Conservation (phyloP, 2,888 invertebrate species). For the Spodoptera picta region DNA sequence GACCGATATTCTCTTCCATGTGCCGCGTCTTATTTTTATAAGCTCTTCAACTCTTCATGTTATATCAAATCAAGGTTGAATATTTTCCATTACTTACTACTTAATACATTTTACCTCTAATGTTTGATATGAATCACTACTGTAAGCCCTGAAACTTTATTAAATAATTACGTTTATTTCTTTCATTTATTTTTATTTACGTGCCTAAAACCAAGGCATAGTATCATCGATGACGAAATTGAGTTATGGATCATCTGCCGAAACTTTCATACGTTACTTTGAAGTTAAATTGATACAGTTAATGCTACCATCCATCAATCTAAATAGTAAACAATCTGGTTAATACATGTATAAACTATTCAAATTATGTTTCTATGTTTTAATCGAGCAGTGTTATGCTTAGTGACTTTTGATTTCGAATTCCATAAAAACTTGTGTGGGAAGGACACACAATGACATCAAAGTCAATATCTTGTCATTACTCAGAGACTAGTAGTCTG, state of each 20-base stretch:
- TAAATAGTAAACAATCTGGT: too few relatives aligned
- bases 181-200: too few relatives aligned
- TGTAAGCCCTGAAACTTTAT: background rate
- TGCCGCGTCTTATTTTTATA: slow-evolving; percentile 37
- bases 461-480: slow-evolving; percentile 27
- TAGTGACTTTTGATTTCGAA: slow-evolving; percentile 1
- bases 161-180: too few relatives aligned
- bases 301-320: too few relatives aligned
- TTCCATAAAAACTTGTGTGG: slow-evolving; percentile 18
- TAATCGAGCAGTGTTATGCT: background rate
- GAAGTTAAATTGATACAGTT: too few relatives aligned
- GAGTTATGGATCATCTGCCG: too few relatives aligned
- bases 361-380: too few relatives aligned
- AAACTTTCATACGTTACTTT: too few relatives aligned
- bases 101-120: slow-evolving; percentile 1
- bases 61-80: slow-evolving; percentile 30
- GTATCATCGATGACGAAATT: too few relatives aligned
- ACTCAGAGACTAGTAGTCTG: slow-evolving; percentile 27
- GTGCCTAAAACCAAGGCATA: too few relatives aligned
- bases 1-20: slow-evolving; percentile 65
- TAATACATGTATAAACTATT: too few relatives aligned
- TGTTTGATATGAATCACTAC: too few relatives aligned
- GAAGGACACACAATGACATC: slow-evolving; percentile 3
- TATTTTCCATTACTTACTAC: slow-evolving; percentile 12
- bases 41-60: slow-evolving; percentile 16